A percentile compares a stretch with the other conserved stretches of the same genome.
Evolutionary conservation across 2,113 vertebrate genomes (phyloP).

Genomic region (Nycticorax nycticorax): DNA sequence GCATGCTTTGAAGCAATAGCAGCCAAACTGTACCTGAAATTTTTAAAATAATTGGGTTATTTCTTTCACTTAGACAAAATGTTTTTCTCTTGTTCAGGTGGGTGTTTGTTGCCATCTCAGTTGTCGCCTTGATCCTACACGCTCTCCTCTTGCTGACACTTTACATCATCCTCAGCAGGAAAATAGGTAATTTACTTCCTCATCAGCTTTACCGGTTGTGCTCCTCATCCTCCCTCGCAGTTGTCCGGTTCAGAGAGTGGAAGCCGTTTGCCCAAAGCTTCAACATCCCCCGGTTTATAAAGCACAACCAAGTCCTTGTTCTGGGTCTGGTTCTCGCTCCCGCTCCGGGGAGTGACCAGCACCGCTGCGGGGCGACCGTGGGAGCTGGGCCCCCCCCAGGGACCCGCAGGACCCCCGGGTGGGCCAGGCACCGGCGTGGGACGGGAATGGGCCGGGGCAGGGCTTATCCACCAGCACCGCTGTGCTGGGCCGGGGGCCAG

Average conservation of each 20-base stretch:
- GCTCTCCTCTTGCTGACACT: not conserved
- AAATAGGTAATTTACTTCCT: conserved; percentile 46
- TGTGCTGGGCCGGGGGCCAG: not conserved
- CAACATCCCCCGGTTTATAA: not conserved
- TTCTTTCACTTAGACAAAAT: not conserved
- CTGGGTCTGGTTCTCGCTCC: not conserved
- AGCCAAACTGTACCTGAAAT: not conserved
- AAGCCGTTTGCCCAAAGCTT: not conserved
- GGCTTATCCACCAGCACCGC: not conserved
- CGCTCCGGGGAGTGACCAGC: rapidly evolving
- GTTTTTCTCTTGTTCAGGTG: not conserved
- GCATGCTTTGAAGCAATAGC: rapidly evolving
- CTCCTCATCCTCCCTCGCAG: rapidly evolving
- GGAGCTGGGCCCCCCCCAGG: not conserved
- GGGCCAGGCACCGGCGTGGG: rapidly evolving
- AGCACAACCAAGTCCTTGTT: not conserved
- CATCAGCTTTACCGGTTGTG: not conserved
- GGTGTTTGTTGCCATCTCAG: not conserved
- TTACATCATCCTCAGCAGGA: conserved; percentile 53
- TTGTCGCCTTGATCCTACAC: not conserved
- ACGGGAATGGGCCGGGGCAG: rapidly evolving
- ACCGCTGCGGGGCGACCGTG: rapidly evolving
- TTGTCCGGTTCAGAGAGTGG: not conserved
- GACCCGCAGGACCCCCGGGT: rapidly evolving
- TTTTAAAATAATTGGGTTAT: not conserved